Evolutionary conservation across 2,888 invertebrate genomes (phyloP).

Genomic region (Zhuqinia jingwanae): DNA sequence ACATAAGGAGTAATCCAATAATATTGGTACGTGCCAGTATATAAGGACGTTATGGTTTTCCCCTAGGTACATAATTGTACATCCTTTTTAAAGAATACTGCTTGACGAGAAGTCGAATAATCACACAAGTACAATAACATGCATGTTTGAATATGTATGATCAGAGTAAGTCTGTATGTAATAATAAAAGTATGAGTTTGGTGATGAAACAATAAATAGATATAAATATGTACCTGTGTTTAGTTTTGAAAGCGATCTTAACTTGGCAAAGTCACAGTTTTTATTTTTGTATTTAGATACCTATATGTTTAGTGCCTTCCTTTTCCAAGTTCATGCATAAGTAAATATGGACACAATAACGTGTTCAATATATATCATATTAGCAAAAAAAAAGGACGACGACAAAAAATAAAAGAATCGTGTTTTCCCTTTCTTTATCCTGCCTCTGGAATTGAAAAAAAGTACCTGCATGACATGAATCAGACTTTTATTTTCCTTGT

Average conservation of each 20-base stretch:
- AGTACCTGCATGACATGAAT: constrained; percentile 59
- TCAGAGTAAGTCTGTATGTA: too few species aligned
- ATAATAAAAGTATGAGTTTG: background rate
- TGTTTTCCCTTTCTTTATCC: constrained; percentile 3
- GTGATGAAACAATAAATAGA: too few species aligned
- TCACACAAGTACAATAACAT: too few species aligned
- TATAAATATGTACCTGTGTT: background rate
- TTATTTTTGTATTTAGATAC: background rate
- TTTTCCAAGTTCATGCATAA: constrained; percentile 60
- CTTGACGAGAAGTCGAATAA: too few species aligned
- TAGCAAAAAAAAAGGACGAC: constrained; percentile 22
- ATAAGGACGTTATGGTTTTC: background rate
- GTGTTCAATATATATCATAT: constrained; percentile 27
- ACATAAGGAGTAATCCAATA: constrained; percentile 39
- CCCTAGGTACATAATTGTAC: too few species aligned
- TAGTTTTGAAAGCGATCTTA: constrained; percentile 9
- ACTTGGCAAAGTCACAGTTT: constrained; percentile 1
- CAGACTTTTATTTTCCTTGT: constrained; percentile 45
- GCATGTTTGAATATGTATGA: too few species aligned
- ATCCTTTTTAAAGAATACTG: too few species aligned
- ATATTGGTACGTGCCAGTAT: constrained; percentile 56
- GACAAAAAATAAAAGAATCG: background rate
- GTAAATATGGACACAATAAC: constrained; percentile 66
- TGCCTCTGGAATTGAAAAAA: constrained; percentile 50
- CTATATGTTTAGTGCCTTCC: background rate